Conservation (phyloP, 2,797 vertebrate species). For the Babyrousa celebensis region DNA sequence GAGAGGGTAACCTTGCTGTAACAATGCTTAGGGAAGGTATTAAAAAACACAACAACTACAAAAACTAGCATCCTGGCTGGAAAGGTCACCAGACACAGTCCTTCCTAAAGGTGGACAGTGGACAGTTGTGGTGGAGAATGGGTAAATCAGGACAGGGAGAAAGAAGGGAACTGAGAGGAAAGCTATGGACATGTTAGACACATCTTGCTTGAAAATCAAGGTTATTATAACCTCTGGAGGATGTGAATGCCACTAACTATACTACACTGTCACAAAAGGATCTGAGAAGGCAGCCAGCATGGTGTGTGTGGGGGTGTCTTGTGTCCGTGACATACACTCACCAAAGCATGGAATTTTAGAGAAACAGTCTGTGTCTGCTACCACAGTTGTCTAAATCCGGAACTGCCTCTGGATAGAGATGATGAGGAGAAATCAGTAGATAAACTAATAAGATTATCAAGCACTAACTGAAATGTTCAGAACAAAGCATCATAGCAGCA, state of each 20-base stretch:
- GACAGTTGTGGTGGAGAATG: background rate
- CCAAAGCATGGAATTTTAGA: background rate
- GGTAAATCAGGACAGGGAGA: background rate
- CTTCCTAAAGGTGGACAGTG: background rate
- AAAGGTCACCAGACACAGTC: background rate
- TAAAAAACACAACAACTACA: background rate
- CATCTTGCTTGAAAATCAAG: background rate
- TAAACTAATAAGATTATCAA: background rate
- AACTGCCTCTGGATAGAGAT: background rate
- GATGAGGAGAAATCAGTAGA: background rate
- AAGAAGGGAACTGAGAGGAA: background rate
- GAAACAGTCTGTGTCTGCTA: background rate
- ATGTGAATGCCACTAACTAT: background rate
- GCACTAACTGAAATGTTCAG: background rate
- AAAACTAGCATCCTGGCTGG: background rate
- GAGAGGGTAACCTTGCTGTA: background rate
- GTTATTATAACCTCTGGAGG: background rate
- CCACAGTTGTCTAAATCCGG: background rate
- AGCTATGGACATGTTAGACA: background rate
- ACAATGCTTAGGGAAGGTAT: background rate
- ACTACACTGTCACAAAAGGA: background rate
- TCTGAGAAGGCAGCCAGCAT: background rate
- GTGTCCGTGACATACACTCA: background rate
- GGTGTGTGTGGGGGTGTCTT: background rate
- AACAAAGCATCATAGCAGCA: background rate